A percentile compares a stretch with the other conserved stretches of the same genome.
Evolutionary conservation across 2,113 vertebrate genomes (phyloP).

Genomic region (Boulengeromyrus knoepffleri): DNA sequence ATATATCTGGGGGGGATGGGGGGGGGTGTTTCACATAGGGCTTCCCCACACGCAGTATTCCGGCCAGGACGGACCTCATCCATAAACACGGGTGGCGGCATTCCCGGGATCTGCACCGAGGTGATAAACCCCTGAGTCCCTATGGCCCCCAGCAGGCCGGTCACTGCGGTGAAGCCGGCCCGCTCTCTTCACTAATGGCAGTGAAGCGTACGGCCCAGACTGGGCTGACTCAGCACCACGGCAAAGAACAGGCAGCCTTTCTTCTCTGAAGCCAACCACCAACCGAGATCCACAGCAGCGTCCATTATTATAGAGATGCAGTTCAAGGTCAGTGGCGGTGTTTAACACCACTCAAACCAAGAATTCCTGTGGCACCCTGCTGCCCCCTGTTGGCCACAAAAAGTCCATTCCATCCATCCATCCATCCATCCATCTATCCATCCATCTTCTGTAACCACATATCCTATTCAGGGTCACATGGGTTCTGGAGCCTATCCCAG

Average conservation of each 20-base stretch:
- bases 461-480: no score
- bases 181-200: neutral
- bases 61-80: conserved; percentile 52
- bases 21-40: conserved; percentile 41
- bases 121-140: conserved; percentile 56
- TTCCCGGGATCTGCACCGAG: conserved; percentile 49
- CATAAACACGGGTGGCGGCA: conserved; percentile 44
- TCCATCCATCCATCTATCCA: no score
- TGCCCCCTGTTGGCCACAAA: neutral
- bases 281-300: neutral
- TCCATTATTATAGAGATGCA: neutral
- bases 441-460: no score
- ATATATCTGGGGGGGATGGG: conserved; percentile 47
- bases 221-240: neutral
- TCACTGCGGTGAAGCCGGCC: neutral
- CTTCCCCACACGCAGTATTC: conserved; percentile 49
- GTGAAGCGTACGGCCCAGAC: neutral
- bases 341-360: neutral
- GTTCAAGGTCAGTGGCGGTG: neutral
- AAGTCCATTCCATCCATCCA: neutral
- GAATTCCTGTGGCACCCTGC: neutral
- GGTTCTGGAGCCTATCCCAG: no score
- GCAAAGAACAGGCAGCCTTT: neutral
- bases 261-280: neutral
- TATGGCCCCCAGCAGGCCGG: conserved; percentile 20